These are phyloP conservation scores for Neodontobutis hainanensis DNA, from an alignment of 2,113 vertebrate genomes.

Conservation along the genomic window DNA sequence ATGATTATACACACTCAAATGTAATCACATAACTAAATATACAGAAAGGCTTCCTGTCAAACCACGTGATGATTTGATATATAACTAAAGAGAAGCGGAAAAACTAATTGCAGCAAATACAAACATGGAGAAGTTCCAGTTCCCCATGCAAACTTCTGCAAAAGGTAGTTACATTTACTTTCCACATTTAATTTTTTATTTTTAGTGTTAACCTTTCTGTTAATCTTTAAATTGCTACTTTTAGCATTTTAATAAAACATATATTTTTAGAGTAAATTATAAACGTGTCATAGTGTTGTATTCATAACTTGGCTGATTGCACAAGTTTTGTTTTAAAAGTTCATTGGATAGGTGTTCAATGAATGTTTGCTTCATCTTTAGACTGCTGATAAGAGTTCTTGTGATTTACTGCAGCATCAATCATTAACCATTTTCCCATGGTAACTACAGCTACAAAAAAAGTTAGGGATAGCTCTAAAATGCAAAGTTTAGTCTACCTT, in stretches of 20 bases:
- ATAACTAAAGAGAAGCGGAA: not conserved
- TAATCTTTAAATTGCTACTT: not conserved
- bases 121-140: conserved; percentile 34
- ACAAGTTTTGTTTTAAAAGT: not conserved
- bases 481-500: too few species aligned
- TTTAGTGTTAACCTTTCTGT: not conserved
- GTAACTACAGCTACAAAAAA: too few species aligned
- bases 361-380: not conserved
- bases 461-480: too few species aligned
- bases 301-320: not conserved
- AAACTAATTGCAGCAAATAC: not conserved
- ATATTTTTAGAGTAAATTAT: not conserved
- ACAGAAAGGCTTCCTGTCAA: conserved; percentile 15
- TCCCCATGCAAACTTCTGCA: conserved; percentile 43
- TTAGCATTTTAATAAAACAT: not conserved
- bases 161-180: conserved; percentile 23
- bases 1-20: not conserved
- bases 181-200: not conserved
- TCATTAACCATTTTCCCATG: not conserved
- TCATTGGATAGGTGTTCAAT: not conserved
- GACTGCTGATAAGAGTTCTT: not conserved
- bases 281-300: not conserved
- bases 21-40: not conserved
- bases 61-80: not conserved
- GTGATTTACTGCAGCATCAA: not conserved